Base-by-base conservation (phyloP, 2,113 vertebrate genomes). In the Gallinago media region DNA sequence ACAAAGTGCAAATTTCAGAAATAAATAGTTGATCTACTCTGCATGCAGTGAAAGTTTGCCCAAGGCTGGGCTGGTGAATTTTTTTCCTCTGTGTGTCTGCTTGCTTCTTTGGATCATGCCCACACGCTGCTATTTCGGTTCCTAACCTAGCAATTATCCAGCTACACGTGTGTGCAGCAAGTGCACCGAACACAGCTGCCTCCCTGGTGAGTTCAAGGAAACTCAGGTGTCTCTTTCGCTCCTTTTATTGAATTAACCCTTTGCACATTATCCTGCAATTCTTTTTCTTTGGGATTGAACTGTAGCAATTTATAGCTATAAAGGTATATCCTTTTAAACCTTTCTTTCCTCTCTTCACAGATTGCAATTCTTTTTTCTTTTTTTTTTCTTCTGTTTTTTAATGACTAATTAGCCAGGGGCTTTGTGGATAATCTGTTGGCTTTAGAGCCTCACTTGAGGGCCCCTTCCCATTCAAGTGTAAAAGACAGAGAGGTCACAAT, bases 1-100 rank as follows among this genome's bases (percentile, higher is more conserved):
- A 78, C 96, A 94, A 88, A 93, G 91, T 72, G 66, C 91, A 75
- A 81, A 84, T 96, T 96, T 92, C 79, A 84, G 88, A 93, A 96
- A 88, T 94, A 89, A 96, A 95, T 47, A 88, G 86, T 88, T 89
- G 84, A 89, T 92, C 56, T 85, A 55, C 82, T 80, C 81, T 66
- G 74, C 63, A 68, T 67, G 85, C 47, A 74, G 34, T 0, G 0
- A 49, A 86, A 96, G 31, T 86, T 82, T 84, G 93, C 76, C 88
- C 59, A 75, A 29, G 85, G 89, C 73, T 80, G 58, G 62, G 25
- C n/a, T 94, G 62, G 20, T 29, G 44, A 23, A 59, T 13, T n/a
- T 55, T n/a, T 68, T 84, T 36, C 34, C 1, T 29, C 29, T 44
- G 14, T 58, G 38, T 34, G 8, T 71, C 89, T 89, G 23, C 78